Base-by-base conservation (phyloP, 2,888 invertebrate species). In the Nineta flava region DNA sequence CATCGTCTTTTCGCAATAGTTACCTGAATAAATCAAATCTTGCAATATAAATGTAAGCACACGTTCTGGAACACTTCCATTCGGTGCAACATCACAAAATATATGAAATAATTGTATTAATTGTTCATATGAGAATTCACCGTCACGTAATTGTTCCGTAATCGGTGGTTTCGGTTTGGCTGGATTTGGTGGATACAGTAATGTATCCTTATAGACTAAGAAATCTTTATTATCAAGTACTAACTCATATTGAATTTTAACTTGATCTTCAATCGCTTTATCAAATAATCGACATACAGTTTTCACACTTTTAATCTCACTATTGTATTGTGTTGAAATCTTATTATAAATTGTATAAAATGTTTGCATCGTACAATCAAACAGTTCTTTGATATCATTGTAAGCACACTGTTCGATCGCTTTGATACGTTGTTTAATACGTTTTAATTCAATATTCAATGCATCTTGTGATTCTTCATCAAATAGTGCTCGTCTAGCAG, bases 401-500 rank as follows among this genome's bases (percentile, higher is more conserved):
- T 71, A 64, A 21, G 70, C 65, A 62, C 66, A 62, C 55, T 68
- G 57, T 60, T 68, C 67, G 57, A 73, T 64, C 55, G 73, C 57
- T 57, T 72, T 64, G 59, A 75, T 58, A 45, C 77, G 69, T 44
- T 72, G 57, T 44, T 61, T 65, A 2, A 68, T 66, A 53, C 80
- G 65, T 51, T 64, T 68, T 57, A 69, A 66, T 65, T 81, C 81
- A 19, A 75, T 77, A 49, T 69, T 67, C 4, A 75, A 60, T 9
- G 72, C 77, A 60, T 70, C 69, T 15, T 65, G 64, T 76, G 79
- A 80, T 61, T 80, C 79, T 19, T 73, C 68, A 13, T 75, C 59
- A 75, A 42, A 60, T 60, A 60, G 61, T 59, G 64, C 68, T 49
- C 55, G 57, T 57, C 47, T 61, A 57, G n/a, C n/a, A n/a, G n/a